A percentile compares a stretch with the other conserved stretches of the same genome.
Evolutionary conservation across 2,888 invertebrate genomes (phyloP).

Genomic region (Cheilosia urbana): DNA sequence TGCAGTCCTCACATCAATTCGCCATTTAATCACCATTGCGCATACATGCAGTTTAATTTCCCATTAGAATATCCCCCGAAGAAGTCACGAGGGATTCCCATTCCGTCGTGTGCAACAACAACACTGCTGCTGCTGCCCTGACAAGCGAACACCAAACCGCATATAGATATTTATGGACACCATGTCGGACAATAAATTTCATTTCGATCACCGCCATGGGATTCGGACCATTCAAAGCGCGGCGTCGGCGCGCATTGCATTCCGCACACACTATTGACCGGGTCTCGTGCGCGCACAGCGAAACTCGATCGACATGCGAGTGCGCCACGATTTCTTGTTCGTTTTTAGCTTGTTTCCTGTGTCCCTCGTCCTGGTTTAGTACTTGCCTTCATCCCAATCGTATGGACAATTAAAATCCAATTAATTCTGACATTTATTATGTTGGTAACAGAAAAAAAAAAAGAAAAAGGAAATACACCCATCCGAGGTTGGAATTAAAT

Average conservation of each 20-base stretch:
- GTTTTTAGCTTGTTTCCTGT: constrained; percentile 8
- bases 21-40: constrained; percentile 63
- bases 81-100: constrained; percentile 68
- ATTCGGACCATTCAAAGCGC: constrained; percentile 54
- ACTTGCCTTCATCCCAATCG: constrained; percentile 53
- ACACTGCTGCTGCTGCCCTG: constrained; percentile 25
- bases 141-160: constrained; percentile 66
- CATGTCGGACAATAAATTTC: constrained; percentile 72
- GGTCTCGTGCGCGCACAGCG: not conserved
- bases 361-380: constrained; percentile 32
- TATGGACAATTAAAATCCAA: constrained; percentile 84
- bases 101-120: constrained; percentile 52
- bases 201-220: constrained; percentile 73
- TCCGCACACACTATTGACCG: constrained; percentile 40
- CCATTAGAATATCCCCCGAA: constrained; percentile 73
- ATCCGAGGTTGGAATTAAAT: not conserved
- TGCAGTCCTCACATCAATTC: constrained; percentile 52
- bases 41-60: constrained; percentile 69
- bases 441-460: constrained; percentile 8
- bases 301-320: constrained; percentile 42
- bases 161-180: constrained; percentile 68
- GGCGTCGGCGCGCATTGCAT: constrained; percentile 33
- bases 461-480: not conserved
- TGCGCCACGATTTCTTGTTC: constrained; percentile 16
- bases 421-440: constrained; percentile 84